Evolutionary conservation across 2,888 invertebrate species (phyloP).

Genomic region (Drosophila cognata): DNA sequence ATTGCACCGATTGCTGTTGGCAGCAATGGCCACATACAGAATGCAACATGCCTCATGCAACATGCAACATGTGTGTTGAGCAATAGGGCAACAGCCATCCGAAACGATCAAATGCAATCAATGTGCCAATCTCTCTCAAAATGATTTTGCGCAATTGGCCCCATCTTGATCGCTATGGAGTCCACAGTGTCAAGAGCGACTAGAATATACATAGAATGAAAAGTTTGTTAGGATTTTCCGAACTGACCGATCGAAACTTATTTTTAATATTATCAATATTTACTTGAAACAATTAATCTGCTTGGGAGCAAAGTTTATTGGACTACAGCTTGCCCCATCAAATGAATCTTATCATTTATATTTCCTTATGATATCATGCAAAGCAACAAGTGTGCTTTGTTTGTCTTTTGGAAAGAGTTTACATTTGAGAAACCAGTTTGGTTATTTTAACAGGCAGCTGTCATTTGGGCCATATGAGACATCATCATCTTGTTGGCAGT

Average conservation of each 20-base stretch:
- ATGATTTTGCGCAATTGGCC: constrained; percentile 45
- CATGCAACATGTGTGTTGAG: constrained; percentile 45
- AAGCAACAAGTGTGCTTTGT: not conserved
- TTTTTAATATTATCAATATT: not conserved
- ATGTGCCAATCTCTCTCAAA: constrained; percentile 50
- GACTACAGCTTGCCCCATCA: not conserved
- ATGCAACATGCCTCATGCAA: constrained; percentile 55
- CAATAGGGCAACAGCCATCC: constrained; percentile 43
- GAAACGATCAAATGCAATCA: constrained; percentile 56
- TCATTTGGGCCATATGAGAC: constrained; percentile 48
- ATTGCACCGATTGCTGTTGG: constrained; percentile 53
- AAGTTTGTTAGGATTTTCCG: too few species aligned
- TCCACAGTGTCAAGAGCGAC: not conserved
- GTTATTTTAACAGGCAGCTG: not conserved
- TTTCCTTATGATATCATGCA: not conserved
- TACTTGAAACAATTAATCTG: not conserved
- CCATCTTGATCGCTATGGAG: constrained; percentile 19
- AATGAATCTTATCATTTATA: not conserved
- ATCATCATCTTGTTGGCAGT: constrained; percentile 70
- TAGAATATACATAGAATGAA: not conserved
- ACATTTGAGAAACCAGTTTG: not conserved
- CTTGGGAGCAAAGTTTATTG: not conserved
- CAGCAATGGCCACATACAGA: constrained; percentile 44
- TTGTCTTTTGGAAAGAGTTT: not conserved
- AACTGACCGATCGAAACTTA: not conserved